Conservation (phyloP, 2,113 vertebrate genomes). For the Anarhynchus alexandrinus region DNA sequence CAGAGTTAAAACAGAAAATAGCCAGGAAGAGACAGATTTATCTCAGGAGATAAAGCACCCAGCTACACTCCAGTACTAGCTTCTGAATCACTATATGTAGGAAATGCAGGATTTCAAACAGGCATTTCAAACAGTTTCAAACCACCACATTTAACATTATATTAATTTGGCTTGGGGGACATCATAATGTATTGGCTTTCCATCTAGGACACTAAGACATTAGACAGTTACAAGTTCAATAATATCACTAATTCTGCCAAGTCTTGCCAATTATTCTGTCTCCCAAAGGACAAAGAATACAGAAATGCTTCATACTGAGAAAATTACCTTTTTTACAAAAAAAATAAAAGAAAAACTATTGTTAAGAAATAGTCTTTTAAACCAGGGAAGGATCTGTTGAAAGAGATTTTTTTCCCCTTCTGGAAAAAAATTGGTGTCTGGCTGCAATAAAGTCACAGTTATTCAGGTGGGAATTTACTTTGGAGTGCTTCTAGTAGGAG, state of each 20-base stretch:
- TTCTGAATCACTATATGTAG: neutral
- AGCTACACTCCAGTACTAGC: neutral
- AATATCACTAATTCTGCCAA: conserved; percentile 42
- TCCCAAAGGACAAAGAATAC: neutral
- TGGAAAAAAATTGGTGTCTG: neutral
- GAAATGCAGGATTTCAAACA: neutral
- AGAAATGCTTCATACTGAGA: neutral
- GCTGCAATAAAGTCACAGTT: neutral
- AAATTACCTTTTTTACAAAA: neutral
- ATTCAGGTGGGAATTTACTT: neutral
- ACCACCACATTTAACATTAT: neutral
- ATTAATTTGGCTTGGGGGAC: conserved; percentile 14
- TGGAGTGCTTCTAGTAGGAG: neutral
- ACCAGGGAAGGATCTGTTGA: neutral
- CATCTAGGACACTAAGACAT: conserved; percentile 4
- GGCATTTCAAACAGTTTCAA: neutral
- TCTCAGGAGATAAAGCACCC: neutral
- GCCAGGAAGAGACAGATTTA: neutral
- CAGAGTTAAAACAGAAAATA: neutral
- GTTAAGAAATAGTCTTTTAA: neutral
- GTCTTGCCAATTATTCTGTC: conserved; percentile 24
- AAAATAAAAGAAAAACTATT: neutral
- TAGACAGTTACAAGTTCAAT: conserved; percentile 39
- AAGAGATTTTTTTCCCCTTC: neutral
- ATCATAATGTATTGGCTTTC: conserved; percentile 53